phyloP scores from a whole-genome alignment of 2,888 invertebrate species.

The Parascotia fuliginaria region DNA sequence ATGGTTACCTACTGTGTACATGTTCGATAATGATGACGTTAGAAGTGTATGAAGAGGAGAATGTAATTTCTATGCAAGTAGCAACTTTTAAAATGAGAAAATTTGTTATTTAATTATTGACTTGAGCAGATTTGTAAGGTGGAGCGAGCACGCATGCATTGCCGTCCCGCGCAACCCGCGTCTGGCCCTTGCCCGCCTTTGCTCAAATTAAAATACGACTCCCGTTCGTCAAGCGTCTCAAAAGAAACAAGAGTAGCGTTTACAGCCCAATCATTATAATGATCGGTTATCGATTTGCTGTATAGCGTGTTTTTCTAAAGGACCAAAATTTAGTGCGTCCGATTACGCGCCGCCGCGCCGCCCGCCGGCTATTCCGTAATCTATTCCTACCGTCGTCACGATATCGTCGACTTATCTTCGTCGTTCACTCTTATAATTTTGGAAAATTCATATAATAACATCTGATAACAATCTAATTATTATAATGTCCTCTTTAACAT shows the following conservation, averaged over 20 bases:
- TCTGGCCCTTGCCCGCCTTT: constrained; percentile 26
- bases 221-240: constrained; percentile 75
- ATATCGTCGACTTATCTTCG: constrained; percentile 79
- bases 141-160: constrained; percentile 37
- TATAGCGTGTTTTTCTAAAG: constrained; percentile 79
- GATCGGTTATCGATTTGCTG: constrained; percentile 83
- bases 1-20: constrained; percentile 15
- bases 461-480: constrained; percentile 85
- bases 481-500: constrained; percentile 85
- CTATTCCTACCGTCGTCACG: constrained; percentile 82
- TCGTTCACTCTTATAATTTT: constrained; percentile 80
- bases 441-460: constrained; percentile 83
- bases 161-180: constrained; percentile 26
- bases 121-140: constrained; percentile 34
- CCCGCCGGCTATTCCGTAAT: constrained; percentile 75
- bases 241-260: constrained; percentile 75
- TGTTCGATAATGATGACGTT: constrained; percentile 38
- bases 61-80: constrained; percentile 21
- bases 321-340: constrained; percentile 77
- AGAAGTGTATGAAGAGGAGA: constrained; percentile 32
- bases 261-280: constrained; percentile 83
- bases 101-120: constrained; percentile 37
- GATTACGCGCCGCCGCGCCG: constrained; percentile 68
- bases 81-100: constrained; percentile 35
- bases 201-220: constrained; percentile 70